Conservation (phyloP, 2,113 vertebrate species). For the Clarias macrocephalus region DNA sequence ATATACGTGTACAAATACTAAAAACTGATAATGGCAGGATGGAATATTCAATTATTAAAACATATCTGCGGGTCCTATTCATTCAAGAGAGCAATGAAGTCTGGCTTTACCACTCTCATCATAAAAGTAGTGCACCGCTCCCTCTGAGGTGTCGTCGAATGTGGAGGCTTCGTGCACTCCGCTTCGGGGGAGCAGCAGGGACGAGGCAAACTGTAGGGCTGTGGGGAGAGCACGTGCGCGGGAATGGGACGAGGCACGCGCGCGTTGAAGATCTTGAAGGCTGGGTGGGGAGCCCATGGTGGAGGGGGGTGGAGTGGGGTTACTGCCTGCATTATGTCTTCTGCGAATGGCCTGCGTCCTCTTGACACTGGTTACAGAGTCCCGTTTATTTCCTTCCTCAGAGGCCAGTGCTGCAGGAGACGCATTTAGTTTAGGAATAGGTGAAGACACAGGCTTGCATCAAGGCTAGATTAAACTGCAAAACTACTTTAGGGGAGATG, state of each 20-base stretch:
- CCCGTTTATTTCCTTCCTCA: slow-evolving; percentile 76
- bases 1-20: background rate
- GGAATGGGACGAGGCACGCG: slow-evolving; percentile 81
- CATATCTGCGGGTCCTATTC: background rate
- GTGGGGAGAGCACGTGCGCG: slow-evolving; percentile 83
- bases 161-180: slow-evolving; percentile 88
- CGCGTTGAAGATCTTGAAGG: slow-evolving; percentile 83
- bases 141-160: slow-evolving; percentile 87
- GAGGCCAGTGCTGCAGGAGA: slow-evolving; percentile 42
- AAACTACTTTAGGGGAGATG: background rate
- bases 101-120: slow-evolving; percentile 82
- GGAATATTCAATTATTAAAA: background rate
- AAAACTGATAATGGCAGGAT: background rate
- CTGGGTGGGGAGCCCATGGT: slow-evolving; percentile 90
- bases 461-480: background rate
- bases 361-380: slow-evolving; percentile 80
- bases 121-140: slow-evolving; percentile 87
- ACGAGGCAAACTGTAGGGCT: slow-evolving; percentile 86
- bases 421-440: background rate
- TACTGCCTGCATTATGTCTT: slow-evolving; percentile 88
- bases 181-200: slow-evolving; percentile 79
- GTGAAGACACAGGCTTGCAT: background rate
- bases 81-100: background rate
- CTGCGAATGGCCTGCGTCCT: slow-evolving; percentile 86
- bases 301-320: slow-evolving; percentile 86